phyloP scores from a whole-genome alignment of 2,797 vertebrate species.

The Ctenosaura bakeri region DNA sequence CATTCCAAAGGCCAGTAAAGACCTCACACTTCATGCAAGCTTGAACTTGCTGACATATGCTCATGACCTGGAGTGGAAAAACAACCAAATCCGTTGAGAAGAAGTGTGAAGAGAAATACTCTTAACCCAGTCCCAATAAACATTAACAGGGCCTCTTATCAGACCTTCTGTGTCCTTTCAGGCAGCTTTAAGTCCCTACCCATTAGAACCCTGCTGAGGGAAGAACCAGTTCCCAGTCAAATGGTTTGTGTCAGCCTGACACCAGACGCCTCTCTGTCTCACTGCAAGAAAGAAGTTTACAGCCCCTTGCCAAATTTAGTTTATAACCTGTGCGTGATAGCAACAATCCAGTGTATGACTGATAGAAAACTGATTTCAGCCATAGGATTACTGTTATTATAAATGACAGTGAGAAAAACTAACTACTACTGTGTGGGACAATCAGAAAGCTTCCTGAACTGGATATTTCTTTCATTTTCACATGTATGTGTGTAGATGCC shows the following conservation, averaged over 20 bases:
- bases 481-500: no score
- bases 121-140: conserved; percentile 59
- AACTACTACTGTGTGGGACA: conserved; percentile 29
- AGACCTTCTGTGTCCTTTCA: conserved; percentile 50
- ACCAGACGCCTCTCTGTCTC: conserved; percentile 73
- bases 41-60: conserved; percentile 73
- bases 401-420: conserved; percentile 40
- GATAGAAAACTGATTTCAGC: conserved; percentile 70
- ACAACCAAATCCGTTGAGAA: conserved; percentile 57
- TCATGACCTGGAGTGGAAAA: conserved; percentile 60
- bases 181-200: conserved; percentile 46
- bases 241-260: conserved; percentile 77
- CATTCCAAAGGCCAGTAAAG: conserved; percentile 60
- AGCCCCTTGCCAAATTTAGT: conserved; percentile 72
- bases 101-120: conserved; percentile 42
- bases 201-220: conserved; percentile 60
- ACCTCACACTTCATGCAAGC: conserved; percentile 66
- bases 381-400: conserved; percentile 39
- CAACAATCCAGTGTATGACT: conserved; percentile 56
- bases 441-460: not conserved
- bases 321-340: conserved; percentile 75
- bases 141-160: conserved; percentile 54
- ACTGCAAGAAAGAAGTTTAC: conserved; percentile 67
- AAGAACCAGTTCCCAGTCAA: conserved; percentile 60
- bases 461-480: not conserved